Evolutionary conservation across 2,888 invertebrate species (phyloP), one percentile per base, ranked within the genome.

Genomic region (Cerastis leucographa): DNA sequence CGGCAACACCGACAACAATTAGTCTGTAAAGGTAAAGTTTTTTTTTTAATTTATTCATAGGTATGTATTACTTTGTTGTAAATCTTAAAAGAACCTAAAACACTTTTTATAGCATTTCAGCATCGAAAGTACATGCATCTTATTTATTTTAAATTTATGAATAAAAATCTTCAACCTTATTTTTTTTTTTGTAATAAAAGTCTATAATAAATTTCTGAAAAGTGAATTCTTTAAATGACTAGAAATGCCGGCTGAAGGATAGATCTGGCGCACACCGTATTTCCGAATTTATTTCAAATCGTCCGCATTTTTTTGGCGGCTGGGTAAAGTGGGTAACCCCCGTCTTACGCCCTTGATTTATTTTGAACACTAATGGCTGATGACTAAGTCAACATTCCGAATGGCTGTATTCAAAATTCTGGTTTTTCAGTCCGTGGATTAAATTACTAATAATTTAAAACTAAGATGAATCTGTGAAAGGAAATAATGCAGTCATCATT

Each of bases 401-500:
- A 25, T 62, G 12, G 40, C 35, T 7, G 14, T 7, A 17, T 22
- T 8, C 2, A 12, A 65, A 25, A 59, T 49, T 29, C 17, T 49
- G 1, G 25, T 42, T 46, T 76, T 40, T 29, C 25, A 25, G 17
- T 75, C 12, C 17, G 9, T 56, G 22, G 22, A 46, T 56, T 59
- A 59, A 59, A 29, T 25, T 8, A 29, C 17, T 17, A 29, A 59
- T 25, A 29, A 17, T 3, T 74, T 19, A 29, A 74, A 42, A 73
- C 3, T 19, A 44, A 29, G 22, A 12, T 44, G n/a, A 51, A 71
- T 22, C 11, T 62, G 62, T 61, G n/a, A 35, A 14, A 25, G 2
- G 12, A 42, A 29, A 40, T 40, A 61, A 61, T 25, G 62, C 29
- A n/a, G n/a, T 80, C 42, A 68, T 64, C 2, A 51, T 51, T 68